phyloP scores from a whole-genome alignment of 2,113 vertebrate species.

The Oryzias celebensis region DNA sequence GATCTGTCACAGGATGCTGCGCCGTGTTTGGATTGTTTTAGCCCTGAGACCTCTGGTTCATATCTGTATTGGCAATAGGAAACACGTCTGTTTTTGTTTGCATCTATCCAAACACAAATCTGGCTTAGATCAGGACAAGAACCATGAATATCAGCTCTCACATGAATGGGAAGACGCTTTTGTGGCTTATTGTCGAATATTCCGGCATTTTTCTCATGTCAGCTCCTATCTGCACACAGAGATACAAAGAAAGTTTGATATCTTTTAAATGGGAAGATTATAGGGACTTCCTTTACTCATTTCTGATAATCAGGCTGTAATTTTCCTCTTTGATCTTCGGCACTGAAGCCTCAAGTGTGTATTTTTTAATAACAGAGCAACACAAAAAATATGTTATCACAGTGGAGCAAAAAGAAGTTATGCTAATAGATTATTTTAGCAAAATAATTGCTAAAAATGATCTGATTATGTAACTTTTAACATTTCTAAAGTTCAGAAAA shows the following conservation, averaged over 20 bases:
- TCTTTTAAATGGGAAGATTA: constrained; percentile 30
- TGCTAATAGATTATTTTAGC: background rate
- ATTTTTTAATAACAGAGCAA: background rate
- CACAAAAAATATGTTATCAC: background rate
- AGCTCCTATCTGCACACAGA: background rate
- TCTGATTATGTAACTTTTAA: background rate
- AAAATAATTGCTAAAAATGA: background rate
- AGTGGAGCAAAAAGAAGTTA: background rate
- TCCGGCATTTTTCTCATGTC: too few relatives aligned
- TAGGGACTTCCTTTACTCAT: constrained; percentile 1
- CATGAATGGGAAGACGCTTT: constrained; percentile 11
- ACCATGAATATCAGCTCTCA: background rate
- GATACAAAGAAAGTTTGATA: background rate
- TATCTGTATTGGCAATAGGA: constrained; percentile 46
- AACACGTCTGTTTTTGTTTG: constrained; percentile 20
- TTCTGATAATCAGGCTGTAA: constrained; percentile 7
- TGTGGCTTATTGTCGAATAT: too few relatives aligned
- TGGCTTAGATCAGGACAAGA: constrained; percentile 31
- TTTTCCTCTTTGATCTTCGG: constrained; percentile 17
- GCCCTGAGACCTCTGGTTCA: constrained; percentile 52
- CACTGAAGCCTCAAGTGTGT: constrained; percentile 17
- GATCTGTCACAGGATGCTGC: constrained; percentile 69
- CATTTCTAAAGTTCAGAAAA: too few relatives aligned
- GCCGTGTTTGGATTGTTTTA: constrained; percentile 61
- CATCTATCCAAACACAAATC: constrained; percentile 6